Percentiles rank a stretch among this genome's conserved stretches.
Conservation (phyloP, 2,888 invertebrate species). For the Dorcus hopei region DNA sequence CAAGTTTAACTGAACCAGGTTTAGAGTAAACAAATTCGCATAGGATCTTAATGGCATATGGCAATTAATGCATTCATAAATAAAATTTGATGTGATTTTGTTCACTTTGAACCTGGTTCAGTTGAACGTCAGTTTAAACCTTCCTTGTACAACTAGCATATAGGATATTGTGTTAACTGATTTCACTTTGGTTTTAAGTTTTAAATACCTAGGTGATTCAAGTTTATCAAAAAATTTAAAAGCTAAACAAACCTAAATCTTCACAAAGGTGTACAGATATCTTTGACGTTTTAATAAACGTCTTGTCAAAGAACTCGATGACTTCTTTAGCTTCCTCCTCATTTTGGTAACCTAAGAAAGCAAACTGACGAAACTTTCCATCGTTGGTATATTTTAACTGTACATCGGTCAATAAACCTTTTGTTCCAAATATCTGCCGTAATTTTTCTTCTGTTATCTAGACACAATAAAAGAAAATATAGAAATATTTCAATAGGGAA, state of each 20-base stretch:
- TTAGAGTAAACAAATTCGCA: no score
- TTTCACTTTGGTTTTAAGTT: slow-evolving; percentile 58
- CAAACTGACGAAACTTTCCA: slow-evolving; percentile 91
- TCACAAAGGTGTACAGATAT: slow-evolving; percentile 76
- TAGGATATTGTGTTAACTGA: no score
- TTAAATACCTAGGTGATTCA: slow-evolving; percentile 29
- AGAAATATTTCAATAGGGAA: slow-evolving; percentile 4
- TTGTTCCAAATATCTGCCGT: slow-evolving; percentile 69
- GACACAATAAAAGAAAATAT: slow-evolving; percentile 28
- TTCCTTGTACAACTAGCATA: no score
- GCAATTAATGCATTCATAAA: no score
- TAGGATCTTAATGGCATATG: no score
- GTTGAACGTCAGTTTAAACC: no score
- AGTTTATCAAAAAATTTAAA: slow-evolving; percentile 1
- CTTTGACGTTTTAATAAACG: slow-evolving; percentile 78
- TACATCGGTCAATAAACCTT: slow-evolving; percentile 88
- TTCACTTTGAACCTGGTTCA: no score
- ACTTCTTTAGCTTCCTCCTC: slow-evolving; percentile 78
- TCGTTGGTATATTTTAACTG: slow-evolving; percentile 88
- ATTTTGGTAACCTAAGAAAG: slow-evolving; percentile 85
- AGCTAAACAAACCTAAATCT: slow-evolving; percentile 54
- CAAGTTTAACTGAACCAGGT: no score
- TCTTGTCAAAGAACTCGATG: slow-evolving; percentile 74
- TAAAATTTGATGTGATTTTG: no score
- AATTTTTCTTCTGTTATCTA: slow-evolving; percentile 78